Conservation (phyloP, 2,113 vertebrate species). For the Cheirogaleus medius region DNA sequence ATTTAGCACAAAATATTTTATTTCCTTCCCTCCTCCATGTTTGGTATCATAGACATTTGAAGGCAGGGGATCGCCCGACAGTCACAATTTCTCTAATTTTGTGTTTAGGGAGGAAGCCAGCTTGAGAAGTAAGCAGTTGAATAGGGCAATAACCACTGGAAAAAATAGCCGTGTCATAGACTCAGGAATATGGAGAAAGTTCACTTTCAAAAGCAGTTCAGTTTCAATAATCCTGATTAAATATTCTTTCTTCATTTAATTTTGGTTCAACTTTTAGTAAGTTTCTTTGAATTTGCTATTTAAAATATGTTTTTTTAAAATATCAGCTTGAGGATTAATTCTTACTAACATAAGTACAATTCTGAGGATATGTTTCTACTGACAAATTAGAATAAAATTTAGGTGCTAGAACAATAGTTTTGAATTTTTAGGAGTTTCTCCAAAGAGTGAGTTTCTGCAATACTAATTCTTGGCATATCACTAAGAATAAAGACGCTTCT, state of each 20-base stretch:
- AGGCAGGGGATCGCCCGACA: background rate
- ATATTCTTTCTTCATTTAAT: background rate
- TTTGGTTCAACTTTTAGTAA: background rate
- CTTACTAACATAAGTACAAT: background rate
- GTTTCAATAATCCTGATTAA: background rate
- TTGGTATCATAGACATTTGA: background rate
- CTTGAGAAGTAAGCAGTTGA: background rate
- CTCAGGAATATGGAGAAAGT: background rate
- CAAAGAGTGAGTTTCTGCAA: background rate
- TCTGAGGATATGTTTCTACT: background rate
- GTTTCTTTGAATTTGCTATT: background rate
- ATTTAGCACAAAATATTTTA: background rate
- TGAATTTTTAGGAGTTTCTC: background rate
- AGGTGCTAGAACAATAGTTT: background rate
- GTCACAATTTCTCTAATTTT: background rate
- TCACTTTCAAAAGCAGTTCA: background rate
- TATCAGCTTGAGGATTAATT: background rate
- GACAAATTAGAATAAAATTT: background rate
- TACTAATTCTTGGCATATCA: background rate
- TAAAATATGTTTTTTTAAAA: background rate
- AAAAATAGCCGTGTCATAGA: background rate
- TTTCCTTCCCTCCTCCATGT: background rate
- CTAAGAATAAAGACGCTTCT: background rate
- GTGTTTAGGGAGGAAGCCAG: background rate
- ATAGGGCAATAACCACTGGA: background rate